A percentile compares a stretch with the other conserved stretches of the same genome.
phyloP scores from a whole-genome alignment of 2,113 vertebrate species.

The Scomber scombrus region DNA sequence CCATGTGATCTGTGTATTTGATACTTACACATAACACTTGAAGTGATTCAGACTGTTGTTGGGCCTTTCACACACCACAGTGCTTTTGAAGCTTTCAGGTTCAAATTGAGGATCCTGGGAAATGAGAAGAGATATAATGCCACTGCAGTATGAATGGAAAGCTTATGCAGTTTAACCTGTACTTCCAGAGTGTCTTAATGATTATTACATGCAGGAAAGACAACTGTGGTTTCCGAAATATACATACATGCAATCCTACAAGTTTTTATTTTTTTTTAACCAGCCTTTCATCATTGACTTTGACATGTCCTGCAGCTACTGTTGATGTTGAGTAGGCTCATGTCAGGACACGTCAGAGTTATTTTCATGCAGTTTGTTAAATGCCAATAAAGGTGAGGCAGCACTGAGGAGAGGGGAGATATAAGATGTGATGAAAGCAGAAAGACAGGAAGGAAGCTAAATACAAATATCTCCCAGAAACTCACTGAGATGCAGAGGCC shows the following conservation, averaged over 20 bases:
- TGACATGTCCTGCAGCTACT: neutral
- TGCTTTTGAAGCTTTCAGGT: slow-evolving; percentile 87
- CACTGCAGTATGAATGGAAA: neutral
- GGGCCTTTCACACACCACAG: slow-evolving; percentile 92
- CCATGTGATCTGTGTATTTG: slow-evolving; percentile 41
- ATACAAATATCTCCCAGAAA: slow-evolving; percentile 21
- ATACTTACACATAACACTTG: slow-evolving; percentile 90
- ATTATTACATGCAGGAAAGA: neutral
- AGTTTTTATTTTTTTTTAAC: neutral
- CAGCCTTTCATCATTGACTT: neutral
- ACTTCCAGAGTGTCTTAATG: slow-evolving; percentile 2
- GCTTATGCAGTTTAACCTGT: slow-evolving; percentile 25
- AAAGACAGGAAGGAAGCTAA: neutral
- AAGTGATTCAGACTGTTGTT: slow-evolving; percentile 93
- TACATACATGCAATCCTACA: neutral
- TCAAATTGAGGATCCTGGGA: slow-evolving; percentile 75
- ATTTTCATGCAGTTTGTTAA: neutral
- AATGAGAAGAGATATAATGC: slow-evolving; percentile 17
- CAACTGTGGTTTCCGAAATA: neutral
- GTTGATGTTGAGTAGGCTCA: neutral
- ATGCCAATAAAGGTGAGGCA: slow-evolving; percentile 2
- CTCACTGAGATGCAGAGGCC: slow-evolving; percentile 70
- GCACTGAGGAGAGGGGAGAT: neutral
- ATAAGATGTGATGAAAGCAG: neutral
- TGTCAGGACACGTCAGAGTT: neutral